Evolutionary conservation across 2,888 invertebrate species (phyloP), one percentile per base, ranked within the genome.

Genomic region (Laspeyria flexula): DNA sequence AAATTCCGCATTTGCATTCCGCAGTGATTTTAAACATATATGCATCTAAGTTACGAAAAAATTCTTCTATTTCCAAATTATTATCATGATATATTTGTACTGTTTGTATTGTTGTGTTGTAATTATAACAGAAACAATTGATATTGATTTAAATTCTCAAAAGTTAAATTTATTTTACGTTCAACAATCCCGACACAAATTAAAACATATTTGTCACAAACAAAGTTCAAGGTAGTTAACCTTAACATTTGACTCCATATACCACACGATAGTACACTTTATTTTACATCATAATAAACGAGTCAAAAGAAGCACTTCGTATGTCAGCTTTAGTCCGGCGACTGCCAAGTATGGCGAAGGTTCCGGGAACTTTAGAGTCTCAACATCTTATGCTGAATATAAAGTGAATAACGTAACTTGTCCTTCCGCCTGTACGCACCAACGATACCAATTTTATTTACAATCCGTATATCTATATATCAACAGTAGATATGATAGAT

Each of bases 281-380:
- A 49, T 40, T 51, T 55, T 53, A 61, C 46, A 58, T 51, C 39
- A 60, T 47, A 53, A 60, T 63, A 63, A 63, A 70, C 60, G 46
- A 62, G 53, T 47, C 52, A 51, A 70, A 64, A 67, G 67, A 66
- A 73, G 62, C 60, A 74, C 71, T 77, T 68, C 64, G 71, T 75
- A 76, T 72, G 74, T 75, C 67, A 60, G 57, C 44, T 45, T 43
- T 59, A 59, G 67, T 55, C 54, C 67, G 65, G 39, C 57, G 57
- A 60, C 65, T 62, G 66, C 72, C 73, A 68, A 72, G 70, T 78
- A 81, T 55, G 79, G 79, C 66, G 61, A 71, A 69, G 51, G 79
- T 88, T 88, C 88, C 79, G 73, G 81, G 88, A 89, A 88, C 77
- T 71, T 69, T 67, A 73, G 65, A 77, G 75, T 71, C 68, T 66